Evolutionary conservation across 2,113 vertebrate species (phyloP).

Genomic region (Psammodynastes pulverulentus): DNA sequence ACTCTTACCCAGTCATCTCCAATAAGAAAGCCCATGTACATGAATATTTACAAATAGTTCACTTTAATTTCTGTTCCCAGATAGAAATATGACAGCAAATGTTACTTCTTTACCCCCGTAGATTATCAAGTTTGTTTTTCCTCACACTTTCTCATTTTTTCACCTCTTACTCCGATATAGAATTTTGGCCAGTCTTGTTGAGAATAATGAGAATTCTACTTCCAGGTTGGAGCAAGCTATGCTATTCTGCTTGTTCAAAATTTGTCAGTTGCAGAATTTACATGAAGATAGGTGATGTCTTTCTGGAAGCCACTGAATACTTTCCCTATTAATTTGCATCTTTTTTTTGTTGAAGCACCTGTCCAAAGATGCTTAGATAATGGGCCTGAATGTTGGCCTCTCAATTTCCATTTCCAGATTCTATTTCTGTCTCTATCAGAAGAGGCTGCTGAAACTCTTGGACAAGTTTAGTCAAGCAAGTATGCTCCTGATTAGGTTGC

Average conservation of each 20-base stretch:
- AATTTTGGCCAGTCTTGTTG: not conserved
- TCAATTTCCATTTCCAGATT: not conserved
- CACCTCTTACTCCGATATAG: not conserved
- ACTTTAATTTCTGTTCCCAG: not conserved
- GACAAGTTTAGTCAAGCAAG: not conserved
- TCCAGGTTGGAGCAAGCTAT: not conserved
- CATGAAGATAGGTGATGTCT: not conserved
- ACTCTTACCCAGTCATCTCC: not conserved
- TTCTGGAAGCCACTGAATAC: not conserved
- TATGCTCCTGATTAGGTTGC: not conserved
- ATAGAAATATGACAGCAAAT: not conserved
- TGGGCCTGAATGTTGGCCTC: not conserved
- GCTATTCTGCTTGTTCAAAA: not conserved
- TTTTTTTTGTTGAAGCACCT: not conserved
- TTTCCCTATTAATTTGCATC: not conserved
- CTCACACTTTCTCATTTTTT: not conserved
- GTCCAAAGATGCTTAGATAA: not conserved
- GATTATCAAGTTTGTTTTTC: not conserved
- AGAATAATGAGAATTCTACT: not conserved
- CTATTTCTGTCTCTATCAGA: not conserved
- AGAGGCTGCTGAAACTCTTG: not conserved
- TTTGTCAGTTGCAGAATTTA: not conserved
- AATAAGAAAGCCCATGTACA: not conserved
- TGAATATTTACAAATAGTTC: not conserved
- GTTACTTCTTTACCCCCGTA: not conserved